Percentiles rank a stretch among this genome's conserved stretches.
Evolutionary conservation across 2,888 invertebrate genomes (phyloP).

Genomic region (Parthenolecanium corni): DNA sequence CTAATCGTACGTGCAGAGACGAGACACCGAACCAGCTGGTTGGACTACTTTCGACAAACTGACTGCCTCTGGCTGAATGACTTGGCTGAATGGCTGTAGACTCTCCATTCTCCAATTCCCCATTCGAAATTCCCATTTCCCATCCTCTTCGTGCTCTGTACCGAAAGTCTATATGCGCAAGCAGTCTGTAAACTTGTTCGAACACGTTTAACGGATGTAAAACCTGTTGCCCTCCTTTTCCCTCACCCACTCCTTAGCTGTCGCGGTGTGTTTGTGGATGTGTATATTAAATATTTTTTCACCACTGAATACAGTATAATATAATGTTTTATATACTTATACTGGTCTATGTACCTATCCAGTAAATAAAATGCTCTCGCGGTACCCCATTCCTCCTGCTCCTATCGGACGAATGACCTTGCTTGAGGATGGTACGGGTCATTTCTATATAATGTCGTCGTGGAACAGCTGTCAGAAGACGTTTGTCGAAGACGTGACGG

Average conservation of each 20-base stretch:
- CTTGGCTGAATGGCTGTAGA: no score
- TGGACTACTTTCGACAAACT: slow-evolving; percentile 22
- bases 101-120: not conserved
- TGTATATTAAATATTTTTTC: no score
- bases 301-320: no score
- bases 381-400: not conserved
- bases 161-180: slow-evolving; percentile 8
- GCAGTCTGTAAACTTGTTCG: slow-evolving; percentile 24
- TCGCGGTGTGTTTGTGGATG: not conserved
- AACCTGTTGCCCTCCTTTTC: slow-evolving; percentile 26
- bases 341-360: no score
- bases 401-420: slow-evolving; percentile 15
- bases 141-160: slow-evolving; percentile 3
- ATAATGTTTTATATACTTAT: no score
- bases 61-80: not conserved
- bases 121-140: not conserved
- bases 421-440: slow-evolving; percentile 24
- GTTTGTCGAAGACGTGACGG: no score
- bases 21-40: slow-evolving; percentile 13
- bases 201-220: slow-evolving; percentile 28
- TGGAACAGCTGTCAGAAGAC: no score
- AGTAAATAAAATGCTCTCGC: slow-evolving; percentile 10
- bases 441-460: slow-evolving; percentile 8
- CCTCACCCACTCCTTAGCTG: slow-evolving; percentile 18
- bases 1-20: not conserved